Evolutionary conservation across 2,113 vertebrate genomes (phyloP), one percentile per base, ranked within the genome.

Genomic region (Pseudolaguvia tuberculata): DNA sequence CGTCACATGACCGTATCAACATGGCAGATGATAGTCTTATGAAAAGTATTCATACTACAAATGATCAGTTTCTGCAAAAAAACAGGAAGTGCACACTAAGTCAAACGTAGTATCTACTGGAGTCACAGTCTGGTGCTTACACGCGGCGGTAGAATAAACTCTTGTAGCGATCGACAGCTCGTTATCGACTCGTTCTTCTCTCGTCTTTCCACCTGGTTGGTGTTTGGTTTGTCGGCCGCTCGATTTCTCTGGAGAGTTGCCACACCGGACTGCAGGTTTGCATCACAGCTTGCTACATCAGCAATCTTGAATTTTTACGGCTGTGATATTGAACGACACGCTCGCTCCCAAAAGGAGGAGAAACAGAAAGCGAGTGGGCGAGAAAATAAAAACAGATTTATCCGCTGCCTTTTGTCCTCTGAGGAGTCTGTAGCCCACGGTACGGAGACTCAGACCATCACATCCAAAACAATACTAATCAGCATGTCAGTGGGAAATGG

Each of bases 401-500:
- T 76, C 42, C 45, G 65, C 74, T 59, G 75, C 66, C 66, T 76
- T 53, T 76, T 70, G 42, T 27, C 72, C 59, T 53, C 59, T 9
- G 18, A 10, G 21, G 51, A 45, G 21, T 56, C 35, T 45, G 39
- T 31, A 51, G 53, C 72, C 61, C 59, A 66, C 55, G 53, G 81
- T 57, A 48, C 45, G 31, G 63, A 67, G 65, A 23, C 78, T 79
- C 52, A 70, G 57, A 77, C 70, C 39, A 72, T 78, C 72, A 72
- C 53, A 63, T 67, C 50, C 68, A 56, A 70, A 78, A 80, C 75
- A 29, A 78, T 78, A 59, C 72, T 76, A 77, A 80, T 83, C 70
- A 73, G 65, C 66, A 17, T 66, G 78, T 68, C 78, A 58, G 72
- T 70, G 65, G 79, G 82, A 77, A 61, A 77, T 79, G 75, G 69